A percentile compares a stretch with the other conserved stretches of the same genome.
phyloP scores from a whole-genome alignment of 2,797 vertebrate species.

The Apogon hyalosoma region DNA sequence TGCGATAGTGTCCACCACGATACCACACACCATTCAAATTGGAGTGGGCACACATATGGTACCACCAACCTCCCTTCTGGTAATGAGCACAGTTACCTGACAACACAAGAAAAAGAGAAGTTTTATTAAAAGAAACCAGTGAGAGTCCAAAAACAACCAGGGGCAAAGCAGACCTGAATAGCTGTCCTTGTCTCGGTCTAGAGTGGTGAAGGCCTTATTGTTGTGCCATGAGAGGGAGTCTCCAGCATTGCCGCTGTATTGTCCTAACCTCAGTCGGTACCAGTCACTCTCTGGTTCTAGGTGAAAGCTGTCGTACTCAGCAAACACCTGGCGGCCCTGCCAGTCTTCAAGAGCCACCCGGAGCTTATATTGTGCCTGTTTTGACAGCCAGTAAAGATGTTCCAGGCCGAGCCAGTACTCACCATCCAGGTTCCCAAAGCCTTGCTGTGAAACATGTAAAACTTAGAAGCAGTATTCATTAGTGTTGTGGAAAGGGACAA shows the following conservation, averaged over 20 bases:
- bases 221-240: conserved; percentile 95
- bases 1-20: conserved; percentile 91
- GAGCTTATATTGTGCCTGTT: conserved; percentile 86
- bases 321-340: conserved; percentile 88
- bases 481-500: not conserved
- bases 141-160: not conserved
- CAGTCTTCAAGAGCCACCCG: conserved; percentile 91
- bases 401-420: conserved; percentile 95
- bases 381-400: conserved; percentile 88
- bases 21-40: conserved; percentile 95
- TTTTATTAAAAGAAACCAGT: not conserved
- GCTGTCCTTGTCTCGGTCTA: conserved; percentile 90
- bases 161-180: conserved; percentile 83
- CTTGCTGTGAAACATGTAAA: conserved; percentile 80
- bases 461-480: not conserved
- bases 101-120: conserved; percentile 19
- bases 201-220: conserved; percentile 92
- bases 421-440: conserved; percentile 91
- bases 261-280: conserved; percentile 90
- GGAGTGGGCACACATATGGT: conserved; percentile 93
- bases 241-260: conserved; percentile 89
- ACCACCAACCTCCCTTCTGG: conserved; percentile 96
- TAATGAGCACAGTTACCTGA: conserved; percentile 93
- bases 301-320: conserved; percentile 89
- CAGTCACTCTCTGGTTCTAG: conserved; percentile 90